phyloP scores from a whole-genome alignment of 2,888 invertebrate species.

The Aporophyla lueneburgensis region DNA sequence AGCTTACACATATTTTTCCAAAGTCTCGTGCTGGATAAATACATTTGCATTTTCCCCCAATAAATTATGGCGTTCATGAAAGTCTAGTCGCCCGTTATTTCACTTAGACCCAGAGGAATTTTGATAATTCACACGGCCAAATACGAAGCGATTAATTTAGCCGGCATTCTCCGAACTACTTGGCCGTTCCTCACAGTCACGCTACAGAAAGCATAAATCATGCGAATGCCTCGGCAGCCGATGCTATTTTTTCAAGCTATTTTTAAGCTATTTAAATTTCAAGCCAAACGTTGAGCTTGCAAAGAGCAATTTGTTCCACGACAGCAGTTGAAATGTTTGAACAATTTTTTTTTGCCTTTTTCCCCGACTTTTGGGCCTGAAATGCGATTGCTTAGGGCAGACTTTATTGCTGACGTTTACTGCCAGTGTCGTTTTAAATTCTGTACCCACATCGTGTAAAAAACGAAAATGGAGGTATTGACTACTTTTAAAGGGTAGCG shows the following conservation, averaged over 20 bases:
- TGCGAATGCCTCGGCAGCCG: constrained; percentile 73
- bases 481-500: constrained; percentile 38
- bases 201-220: constrained; percentile 83
- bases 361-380: constrained; percentile 52
- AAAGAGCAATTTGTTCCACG: constrained; percentile 75
- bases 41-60: constrained; percentile 58
- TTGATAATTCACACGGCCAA: constrained; percentile 74
- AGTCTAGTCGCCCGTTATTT: constrained; percentile 64
- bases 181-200: constrained; percentile 80
- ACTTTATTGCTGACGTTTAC: constrained; percentile 61
- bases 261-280: constrained; percentile 78
- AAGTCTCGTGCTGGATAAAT: constrained; percentile 53
- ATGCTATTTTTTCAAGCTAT: constrained; percentile 69
- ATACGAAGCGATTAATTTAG: constrained; percentile 84
- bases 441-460: constrained; percentile 41
- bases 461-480: constrained; percentile 32
- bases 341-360: constrained; percentile 43
- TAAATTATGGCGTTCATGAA: constrained; percentile 60
- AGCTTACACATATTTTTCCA: constrained; percentile 59
- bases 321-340: constrained; percentile 65
- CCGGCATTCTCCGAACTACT: constrained; percentile 82
- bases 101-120: constrained; percentile 73
- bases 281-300: constrained; percentile 74
- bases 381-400: constrained; percentile 59
- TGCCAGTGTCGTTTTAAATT: constrained; percentile 53